These are phyloP conservation scores for Aramus guarauna DNA, from an alignment of 2,113 vertebrate genomes.

Conservation along the genomic window DNA sequence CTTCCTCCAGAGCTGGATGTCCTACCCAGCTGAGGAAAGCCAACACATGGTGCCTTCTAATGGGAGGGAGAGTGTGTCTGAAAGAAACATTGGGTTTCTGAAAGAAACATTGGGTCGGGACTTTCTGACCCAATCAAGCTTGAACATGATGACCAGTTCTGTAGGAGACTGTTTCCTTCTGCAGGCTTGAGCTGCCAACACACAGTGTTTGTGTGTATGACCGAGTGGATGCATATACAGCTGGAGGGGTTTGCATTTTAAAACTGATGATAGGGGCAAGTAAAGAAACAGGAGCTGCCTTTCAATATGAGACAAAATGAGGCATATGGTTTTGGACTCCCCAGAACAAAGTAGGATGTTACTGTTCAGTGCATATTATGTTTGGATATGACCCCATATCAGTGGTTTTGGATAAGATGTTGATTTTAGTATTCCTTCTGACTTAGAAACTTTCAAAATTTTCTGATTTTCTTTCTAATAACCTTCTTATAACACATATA, in stretches of 20 bases:
- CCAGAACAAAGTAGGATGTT: background rate
- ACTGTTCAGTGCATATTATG: background rate
- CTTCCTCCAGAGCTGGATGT: background rate
- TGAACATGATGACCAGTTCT: background rate
- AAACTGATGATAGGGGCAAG: background rate
- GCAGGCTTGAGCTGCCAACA: background rate
- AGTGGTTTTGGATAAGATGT: background rate
- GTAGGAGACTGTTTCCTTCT: background rate
- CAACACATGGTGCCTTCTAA: background rate
- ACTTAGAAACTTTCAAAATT: background rate
- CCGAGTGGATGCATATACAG: background rate
- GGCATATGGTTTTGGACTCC: background rate
- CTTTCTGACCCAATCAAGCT: fast-evolving
- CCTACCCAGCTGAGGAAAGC: background rate
- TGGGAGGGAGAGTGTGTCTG: background rate
- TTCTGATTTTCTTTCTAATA: background rate
- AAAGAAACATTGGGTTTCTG: background rate
- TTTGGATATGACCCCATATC: background rate
- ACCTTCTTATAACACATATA: background rate
- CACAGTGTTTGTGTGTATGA: background rate
- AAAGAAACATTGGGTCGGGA: background rate
- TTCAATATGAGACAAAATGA: background rate
- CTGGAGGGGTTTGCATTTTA: background rate
- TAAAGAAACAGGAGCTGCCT: background rate
- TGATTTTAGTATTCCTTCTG: conserved; percentile 2